A percentile compares a stretch with the other conserved stretches of the same genome.
phyloP scores from a whole-genome alignment of 2,888 invertebrate genomes.

The Notodonta ziczac region DNA sequence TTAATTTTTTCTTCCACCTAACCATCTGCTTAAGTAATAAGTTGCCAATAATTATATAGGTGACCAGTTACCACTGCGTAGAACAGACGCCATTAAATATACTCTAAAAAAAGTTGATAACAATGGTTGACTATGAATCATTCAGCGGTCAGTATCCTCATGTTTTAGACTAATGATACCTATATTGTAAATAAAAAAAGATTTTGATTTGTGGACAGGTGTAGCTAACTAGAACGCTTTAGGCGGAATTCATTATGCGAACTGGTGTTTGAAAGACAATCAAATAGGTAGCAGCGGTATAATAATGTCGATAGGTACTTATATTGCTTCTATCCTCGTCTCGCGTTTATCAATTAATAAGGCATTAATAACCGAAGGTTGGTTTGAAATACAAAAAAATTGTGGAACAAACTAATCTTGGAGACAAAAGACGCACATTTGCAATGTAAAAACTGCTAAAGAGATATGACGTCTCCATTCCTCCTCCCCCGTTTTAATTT shows the following conservation, averaged over 20 bases:
- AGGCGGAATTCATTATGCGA: constrained; percentile 31
- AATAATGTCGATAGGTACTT: background rate
- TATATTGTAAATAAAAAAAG: constrained; percentile 29
- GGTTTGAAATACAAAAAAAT: too few species aligned
- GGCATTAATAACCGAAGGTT: too few species aligned
- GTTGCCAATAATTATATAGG: constrained; percentile 31
- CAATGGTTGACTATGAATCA: constrained; percentile 42
- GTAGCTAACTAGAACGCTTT: constrained; percentile 24
- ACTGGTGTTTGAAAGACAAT: constrained; percentile 17
- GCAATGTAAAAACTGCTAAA: background rate
- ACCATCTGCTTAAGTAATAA: constrained; percentile 3
- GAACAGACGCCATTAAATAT: constrained; percentile 12
- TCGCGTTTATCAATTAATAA: too few species aligned
- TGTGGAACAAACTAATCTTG: background rate
- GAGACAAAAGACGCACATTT: background rate
- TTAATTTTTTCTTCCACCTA: background rate
- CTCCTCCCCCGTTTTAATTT: constrained; percentile 37
- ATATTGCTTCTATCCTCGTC: too few species aligned
- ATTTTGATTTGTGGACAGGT: constrained; percentile 40
- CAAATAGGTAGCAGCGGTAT: constrained; percentile 16
- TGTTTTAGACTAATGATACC: constrained; percentile 21
- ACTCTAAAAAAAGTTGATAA: constrained; percentile 25
- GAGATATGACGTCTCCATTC: constrained; percentile 17
- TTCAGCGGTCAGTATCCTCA: constrained; percentile 40
- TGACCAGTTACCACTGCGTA: constrained; percentile 22